Evolutionary conservation across 2,113 vertebrate species (phyloP).

Genomic region (Xiphophorus hellerii): DNA sequence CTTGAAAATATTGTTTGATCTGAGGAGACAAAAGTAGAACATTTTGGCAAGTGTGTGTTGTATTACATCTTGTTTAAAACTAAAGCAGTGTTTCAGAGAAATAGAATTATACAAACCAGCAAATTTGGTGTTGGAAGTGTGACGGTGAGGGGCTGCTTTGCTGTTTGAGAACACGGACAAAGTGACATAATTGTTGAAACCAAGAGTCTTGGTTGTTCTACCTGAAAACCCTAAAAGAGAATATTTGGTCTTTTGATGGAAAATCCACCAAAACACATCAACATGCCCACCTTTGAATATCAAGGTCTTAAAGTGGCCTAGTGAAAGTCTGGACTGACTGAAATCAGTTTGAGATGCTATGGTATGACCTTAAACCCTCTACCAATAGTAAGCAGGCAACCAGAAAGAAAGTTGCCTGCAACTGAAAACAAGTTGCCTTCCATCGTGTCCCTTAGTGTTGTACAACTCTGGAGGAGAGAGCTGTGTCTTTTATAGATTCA

Average conservation of each 20-base stretch:
- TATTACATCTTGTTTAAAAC: background rate
- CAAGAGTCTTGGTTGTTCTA: no score
- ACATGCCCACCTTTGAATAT: no score
- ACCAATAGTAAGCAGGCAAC: slow-evolving; percentile 3
- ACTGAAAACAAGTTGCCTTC: slow-evolving; percentile 26
- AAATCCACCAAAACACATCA: no score
- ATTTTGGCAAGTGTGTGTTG: background rate
- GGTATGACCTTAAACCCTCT: background rate
- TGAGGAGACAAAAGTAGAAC: background rate
- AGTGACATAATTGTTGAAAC: background rate
- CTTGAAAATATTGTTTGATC: background rate
- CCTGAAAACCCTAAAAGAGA: background rate
- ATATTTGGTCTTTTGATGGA: no score
- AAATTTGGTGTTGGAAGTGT: background rate
- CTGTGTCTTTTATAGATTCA: slow-evolving; percentile 54
- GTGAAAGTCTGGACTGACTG: no score
- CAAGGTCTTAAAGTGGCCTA: no score
- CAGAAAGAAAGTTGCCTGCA: slow-evolving; percentile 1
- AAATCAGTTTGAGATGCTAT: no score
- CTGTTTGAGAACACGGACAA: background rate
- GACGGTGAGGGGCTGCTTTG: background rate
- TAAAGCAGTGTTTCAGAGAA: background rate
- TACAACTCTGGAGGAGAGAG: slow-evolving; percentile 30
- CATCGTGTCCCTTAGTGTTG: slow-evolving; percentile 34
- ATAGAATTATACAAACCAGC: background rate